Percentiles rank a stretch among this genome's conserved stretches.
Conservation (phyloP, 1,140 invertebrate genomes). For the Drosophila novamexicana region DNA sequence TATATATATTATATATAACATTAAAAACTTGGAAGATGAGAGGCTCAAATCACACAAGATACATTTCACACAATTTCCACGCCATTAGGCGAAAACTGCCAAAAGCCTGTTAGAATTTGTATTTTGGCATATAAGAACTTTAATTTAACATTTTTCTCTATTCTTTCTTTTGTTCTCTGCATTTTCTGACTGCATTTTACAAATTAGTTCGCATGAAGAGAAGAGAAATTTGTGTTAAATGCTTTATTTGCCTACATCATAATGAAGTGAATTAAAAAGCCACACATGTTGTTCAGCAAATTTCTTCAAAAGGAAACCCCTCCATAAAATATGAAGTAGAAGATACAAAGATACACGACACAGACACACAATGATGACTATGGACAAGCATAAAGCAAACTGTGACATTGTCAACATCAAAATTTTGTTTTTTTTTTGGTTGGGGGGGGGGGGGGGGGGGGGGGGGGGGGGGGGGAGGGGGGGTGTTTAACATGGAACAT, state of each 20-base stretch:
- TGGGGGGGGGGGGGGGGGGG: too few species aligned
- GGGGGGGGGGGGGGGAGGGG: not conserved
- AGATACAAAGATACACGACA: slow-evolving; percentile 52
- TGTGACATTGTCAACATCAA: slow-evolving; percentile 48
- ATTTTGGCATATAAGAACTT: too few species aligned
- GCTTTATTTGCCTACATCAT: slow-evolving; percentile 60
- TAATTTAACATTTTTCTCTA: not conserved
- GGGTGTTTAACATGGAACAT: slow-evolving; percentile 5
- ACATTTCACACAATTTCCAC: too few species aligned
- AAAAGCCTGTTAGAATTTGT: too few species aligned
- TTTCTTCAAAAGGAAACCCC: slow-evolving; percentile 33
- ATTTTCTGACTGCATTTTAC: not conserved
- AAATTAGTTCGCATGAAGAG: not conserved
- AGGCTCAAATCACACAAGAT: too few species aligned
- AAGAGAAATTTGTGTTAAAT: slow-evolving; percentile 10
- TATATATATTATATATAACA: too few species aligned
- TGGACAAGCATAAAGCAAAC: slow-evolving; percentile 27
- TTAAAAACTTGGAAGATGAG: too few species aligned
- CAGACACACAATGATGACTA: slow-evolving; percentile 23
- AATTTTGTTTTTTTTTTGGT: slow-evolving; percentile 12
- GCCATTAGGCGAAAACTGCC: too few species aligned
- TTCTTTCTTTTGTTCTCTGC: not conserved
- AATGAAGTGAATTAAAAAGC: slow-evolving; percentile 81
- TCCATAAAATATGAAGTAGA: slow-evolving; percentile 1
- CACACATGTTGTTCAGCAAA: slow-evolving; percentile 75